These are phyloP conservation scores for Macaca nemestrina DNA, from an alignment of 2,113 vertebrate genomes.

Conservation along the genomic window DNA sequence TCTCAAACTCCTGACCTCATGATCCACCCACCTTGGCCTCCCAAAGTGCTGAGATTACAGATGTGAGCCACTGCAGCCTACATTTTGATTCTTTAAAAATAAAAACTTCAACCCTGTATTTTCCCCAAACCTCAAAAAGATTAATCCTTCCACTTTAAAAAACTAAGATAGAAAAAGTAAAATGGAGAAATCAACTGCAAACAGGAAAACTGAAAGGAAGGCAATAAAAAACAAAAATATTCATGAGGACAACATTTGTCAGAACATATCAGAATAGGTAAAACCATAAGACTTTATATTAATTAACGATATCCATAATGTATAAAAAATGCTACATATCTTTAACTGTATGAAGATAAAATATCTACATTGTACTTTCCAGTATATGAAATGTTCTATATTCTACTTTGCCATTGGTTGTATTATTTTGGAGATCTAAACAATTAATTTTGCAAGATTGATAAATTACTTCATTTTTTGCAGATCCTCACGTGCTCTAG, in stretches of 20 bases:
- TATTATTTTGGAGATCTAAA: neutral
- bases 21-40: too few relatives aligned
- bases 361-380: neutral
- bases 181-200: constrained; percentile 31
- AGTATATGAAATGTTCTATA: neutral
- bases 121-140: neutral
- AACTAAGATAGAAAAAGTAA: neutral
- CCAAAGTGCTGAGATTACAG: too few relatives aligned
- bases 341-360: constrained; percentile 13
- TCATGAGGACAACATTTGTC: neutral
- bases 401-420: neutral
- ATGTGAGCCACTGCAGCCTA: neutral
- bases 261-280: neutral
- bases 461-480: constrained; percentile 91
- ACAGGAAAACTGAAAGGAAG: neutral
- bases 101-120: constrained; percentile 5
- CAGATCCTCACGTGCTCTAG: constrained; percentile 90
- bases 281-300: neutral
- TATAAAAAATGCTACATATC: neutral
- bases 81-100: constrained; percentile 24
- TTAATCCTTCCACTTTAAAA: constrained; percentile 22
- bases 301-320: neutral
- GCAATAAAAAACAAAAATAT: constrained; percentile 30
- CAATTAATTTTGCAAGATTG: neutral
- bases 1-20: too few relatives aligned